These are phyloP conservation scores for Epizoanthus scotinus DNA, from an alignment of 92 coral and sea anemone species.

Conservation along the genomic window DNA sequence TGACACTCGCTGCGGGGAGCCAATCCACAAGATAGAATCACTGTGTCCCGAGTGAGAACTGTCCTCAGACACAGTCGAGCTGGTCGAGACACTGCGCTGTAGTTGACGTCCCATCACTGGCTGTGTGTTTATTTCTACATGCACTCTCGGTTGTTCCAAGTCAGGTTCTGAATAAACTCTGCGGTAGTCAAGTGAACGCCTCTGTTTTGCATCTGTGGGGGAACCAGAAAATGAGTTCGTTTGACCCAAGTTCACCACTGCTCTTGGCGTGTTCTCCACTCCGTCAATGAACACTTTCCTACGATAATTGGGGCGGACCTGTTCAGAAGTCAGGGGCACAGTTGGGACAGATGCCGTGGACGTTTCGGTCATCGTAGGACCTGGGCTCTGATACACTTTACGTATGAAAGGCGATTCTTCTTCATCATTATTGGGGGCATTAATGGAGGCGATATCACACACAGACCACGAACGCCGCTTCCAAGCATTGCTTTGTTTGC, in stretches of 20 bases:
- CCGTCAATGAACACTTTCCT: not conserved
- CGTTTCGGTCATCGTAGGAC: not conserved
- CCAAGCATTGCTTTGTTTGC: not conserved
- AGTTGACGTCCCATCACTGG: not conserved
- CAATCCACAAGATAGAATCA: not conserved
- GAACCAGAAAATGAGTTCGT: not conserved
- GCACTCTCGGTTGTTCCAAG: not conserved
- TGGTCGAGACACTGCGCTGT: conserved; percentile 14
- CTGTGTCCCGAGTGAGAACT: too few relatives aligned
- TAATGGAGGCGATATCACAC: conserved; percentile 8
- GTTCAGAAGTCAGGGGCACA: not conserved
- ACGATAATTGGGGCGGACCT: not conserved
- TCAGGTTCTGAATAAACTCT: not conserved
- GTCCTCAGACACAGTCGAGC: not conserved
- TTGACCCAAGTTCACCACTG: not conserved
- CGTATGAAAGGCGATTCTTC: conserved; percentile 34
- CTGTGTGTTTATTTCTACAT: not conserved
- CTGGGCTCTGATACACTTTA: conserved; percentile 26
- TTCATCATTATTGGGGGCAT: conserved; percentile 14
- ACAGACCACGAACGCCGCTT: conserved; percentile 41
- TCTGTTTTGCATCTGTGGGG: not conserved
- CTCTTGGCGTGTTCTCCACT: not conserved
- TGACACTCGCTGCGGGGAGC: not conserved
- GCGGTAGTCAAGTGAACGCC: not conserved
- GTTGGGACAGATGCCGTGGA: not conserved